Base-by-base conservation (phyloP, 2,888 invertebrate genomes). In the Protophormia terraenovae region DNA sequence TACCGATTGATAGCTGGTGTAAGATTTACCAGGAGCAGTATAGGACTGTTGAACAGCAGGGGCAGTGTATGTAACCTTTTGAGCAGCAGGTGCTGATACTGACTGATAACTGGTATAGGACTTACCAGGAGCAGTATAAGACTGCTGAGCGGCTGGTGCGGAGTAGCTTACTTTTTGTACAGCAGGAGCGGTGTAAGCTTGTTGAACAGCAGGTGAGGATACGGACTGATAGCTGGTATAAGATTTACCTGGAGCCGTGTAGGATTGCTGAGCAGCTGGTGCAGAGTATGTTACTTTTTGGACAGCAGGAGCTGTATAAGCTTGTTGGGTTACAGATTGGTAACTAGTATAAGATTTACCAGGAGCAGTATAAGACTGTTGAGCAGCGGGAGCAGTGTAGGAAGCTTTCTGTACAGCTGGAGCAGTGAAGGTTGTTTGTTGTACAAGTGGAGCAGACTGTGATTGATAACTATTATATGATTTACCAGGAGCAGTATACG, bases 331-430 rank as follows among this genome's bases (percentile, higher is more conserved):
- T n/a, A 60, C 62, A 38, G 35, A n/a, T n/a, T 83, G 69, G 50
- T 83, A 80, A 47, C 76, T 83, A 27, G 75, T 83, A 60, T 86
- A 86, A 1, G 85, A 85, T n/a, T 83, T 67, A 22, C 85, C 58
- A 32, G 84, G 76, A n/a, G 76, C 71, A 19, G 60, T 58, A 14
- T 72, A 41, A 16, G 71, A 47, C 8, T 32, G 50, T 22, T 73
- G 47, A 6, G 16, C 16, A 60, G 53, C 67, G 7, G 86, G 73
- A 19, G 84, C 45, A 0, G 77, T 73, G 47, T 85, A 32, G 85
- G 85, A 1, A 83, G 71, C n/a, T 80, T 50, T 38, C 14, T 38
- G 19, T 22, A 19, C 55, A 10, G 41, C 60, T 10, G 86, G 58
- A 10, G 73, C 69, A 27, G 62, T 41, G 16, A 58, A 73, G 12